phyloP scores from a whole-genome alignment of 2,113 vertebrate species.

The Uropsilus gracilis region DNA sequence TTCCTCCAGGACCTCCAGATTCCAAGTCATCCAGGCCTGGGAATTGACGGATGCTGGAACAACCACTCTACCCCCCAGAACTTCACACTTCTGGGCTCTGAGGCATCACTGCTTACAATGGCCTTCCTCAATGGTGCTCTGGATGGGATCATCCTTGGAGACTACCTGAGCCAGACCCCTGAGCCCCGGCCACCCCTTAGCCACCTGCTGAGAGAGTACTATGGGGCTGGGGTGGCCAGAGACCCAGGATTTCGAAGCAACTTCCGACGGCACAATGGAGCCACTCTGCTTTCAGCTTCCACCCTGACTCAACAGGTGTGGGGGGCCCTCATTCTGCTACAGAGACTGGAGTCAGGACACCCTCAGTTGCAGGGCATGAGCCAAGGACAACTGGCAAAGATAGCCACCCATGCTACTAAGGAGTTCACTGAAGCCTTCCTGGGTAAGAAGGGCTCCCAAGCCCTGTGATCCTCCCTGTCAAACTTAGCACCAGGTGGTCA shows the following conservation, averaged over 20 bases:
- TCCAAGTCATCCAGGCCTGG: constrained; percentile 48
- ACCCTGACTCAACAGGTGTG: constrained; percentile 83
- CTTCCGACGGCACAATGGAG: constrained; percentile 86
- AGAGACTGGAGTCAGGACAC: constrained; percentile 40
- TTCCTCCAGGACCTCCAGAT: constrained; percentile 73
- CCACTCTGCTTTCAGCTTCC: neutral
- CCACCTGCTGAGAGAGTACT: constrained; percentile 87
- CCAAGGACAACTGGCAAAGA: neutral
- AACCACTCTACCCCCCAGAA: constrained; percentile 79
- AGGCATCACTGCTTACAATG: constrained; percentile 79
- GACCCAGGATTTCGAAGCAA: constrained; percentile 81
- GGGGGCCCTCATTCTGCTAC: constrained; percentile 79
- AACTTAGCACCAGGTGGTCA: neutral
- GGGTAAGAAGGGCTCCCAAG: constrained; percentile 82
- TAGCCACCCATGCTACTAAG: constrained; percentile 75
- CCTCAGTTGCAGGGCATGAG: constrained; percentile 58
- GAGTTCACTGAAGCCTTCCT: constrained; percentile 88
- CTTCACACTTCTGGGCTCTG: constrained; percentile 85
- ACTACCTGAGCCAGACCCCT: constrained; percentile 64
- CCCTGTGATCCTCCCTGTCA: neutral
- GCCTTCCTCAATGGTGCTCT: constrained; percentile 91
- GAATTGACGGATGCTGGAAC: constrained; percentile 92
- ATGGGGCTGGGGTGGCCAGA: constrained; percentile 26
- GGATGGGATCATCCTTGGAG: constrained; percentile 90
- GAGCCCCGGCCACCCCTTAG: constrained; percentile 76